phyloP scores from a whole-genome alignment of 2,888 invertebrate species.

The Neria commutata region DNA sequence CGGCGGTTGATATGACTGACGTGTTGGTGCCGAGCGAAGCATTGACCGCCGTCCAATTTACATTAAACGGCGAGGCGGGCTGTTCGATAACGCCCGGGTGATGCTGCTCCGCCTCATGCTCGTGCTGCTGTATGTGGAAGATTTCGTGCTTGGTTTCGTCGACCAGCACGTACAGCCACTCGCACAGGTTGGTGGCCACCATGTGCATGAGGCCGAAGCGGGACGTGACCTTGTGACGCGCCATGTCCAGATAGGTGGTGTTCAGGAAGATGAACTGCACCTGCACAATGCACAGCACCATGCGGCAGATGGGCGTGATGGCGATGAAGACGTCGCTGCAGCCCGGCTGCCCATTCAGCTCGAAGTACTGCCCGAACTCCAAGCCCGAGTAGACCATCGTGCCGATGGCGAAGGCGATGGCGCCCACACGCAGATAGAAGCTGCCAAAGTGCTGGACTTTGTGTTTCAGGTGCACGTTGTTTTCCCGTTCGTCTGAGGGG shows the following conservation, averaged over 20 bases:
- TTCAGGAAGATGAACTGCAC: constrained; percentile 94
- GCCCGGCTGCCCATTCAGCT: constrained; percentile 66
- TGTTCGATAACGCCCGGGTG: constrained; percentile 36
- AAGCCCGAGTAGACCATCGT: constrained; percentile 76
- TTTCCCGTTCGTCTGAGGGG: constrained; percentile 55
- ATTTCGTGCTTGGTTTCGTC: constrained; percentile 90
- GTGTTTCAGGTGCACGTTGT: constrained; percentile 57
- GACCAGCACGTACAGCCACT: constrained; percentile 87
- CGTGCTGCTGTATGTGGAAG: constrained; percentile 69
- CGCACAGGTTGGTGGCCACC: constrained; percentile 90
- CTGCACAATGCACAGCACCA: constrained; percentile 85
- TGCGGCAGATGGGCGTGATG: constrained; percentile 81
- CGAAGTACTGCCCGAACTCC: constrained; percentile 78
- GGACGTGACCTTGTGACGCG: constrained; percentile 73
- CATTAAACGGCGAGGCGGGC: no score
- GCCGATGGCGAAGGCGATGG: constrained; percentile 68
- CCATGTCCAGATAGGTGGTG: constrained; percentile 75
- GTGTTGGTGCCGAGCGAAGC: constrained; percentile 26
- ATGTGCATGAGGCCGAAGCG: constrained; percentile 91
- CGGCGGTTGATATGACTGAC: constrained; percentile 23
- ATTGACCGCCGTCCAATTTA: constrained; percentile 48
- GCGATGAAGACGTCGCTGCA: constrained; percentile 72
- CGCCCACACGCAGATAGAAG: constrained; percentile 85
- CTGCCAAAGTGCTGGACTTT: constrained; percentile 74
- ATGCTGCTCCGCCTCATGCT: constrained; percentile 33